Conservation (phyloP, 2,797 vertebrate genomes). For the Tiaroga cobitis region DNA sequence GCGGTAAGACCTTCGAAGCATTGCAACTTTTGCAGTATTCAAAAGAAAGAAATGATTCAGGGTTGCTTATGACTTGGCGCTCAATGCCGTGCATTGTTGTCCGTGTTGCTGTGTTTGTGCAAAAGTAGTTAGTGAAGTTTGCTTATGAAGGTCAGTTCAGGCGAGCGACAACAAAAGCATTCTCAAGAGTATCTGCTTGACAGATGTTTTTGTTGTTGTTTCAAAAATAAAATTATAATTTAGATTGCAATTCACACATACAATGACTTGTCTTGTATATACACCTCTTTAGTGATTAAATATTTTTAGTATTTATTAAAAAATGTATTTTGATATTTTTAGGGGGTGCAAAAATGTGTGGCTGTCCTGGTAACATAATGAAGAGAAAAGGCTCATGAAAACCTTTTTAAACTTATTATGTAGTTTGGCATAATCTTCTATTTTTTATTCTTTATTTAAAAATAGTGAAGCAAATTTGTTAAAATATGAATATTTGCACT, state of each 20-base stretch:
- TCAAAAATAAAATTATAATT: background rate
- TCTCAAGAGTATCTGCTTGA: background rate
- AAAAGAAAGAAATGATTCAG: slow-evolving; percentile 1
- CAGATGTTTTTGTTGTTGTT: background rate
- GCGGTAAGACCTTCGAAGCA: slow-evolving; percentile 28
- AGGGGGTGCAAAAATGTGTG: background rate
- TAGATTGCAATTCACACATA: background rate
- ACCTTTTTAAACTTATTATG: background rate
- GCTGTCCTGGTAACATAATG: background rate
- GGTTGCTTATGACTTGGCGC: background rate
- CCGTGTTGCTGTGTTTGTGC: background rate
- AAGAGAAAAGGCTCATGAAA: background rate
- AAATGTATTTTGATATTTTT: background rate
- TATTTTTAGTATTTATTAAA: background rate
- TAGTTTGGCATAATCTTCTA: background rate
- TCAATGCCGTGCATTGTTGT: background rate
- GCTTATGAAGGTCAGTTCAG: background rate
- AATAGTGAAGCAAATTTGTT: background rate
- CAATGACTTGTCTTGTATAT: background rate
- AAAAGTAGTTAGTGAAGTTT: background rate
- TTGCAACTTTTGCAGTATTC: slow-evolving; percentile 4
- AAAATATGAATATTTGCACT: background rate
- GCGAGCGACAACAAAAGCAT: background rate
- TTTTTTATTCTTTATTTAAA: background rate
- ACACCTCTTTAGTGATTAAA: background rate